Conservation (phyloP, 2,888 invertebrate species). For the Nomada ruficornis region DNA sequence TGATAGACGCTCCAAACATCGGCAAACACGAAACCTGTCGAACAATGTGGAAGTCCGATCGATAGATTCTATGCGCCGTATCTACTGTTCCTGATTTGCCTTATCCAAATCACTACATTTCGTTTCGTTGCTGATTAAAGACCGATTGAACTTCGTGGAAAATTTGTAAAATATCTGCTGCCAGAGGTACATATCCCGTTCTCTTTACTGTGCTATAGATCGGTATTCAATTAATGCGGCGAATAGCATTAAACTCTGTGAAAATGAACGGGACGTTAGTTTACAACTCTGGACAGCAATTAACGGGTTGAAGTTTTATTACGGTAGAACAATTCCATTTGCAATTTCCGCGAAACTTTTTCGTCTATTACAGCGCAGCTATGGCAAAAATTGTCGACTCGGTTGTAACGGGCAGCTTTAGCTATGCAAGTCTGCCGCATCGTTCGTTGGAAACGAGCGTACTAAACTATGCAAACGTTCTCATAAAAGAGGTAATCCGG, state of each 20-base stretch:
- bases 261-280: too few species aligned
- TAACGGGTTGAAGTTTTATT: neutral
- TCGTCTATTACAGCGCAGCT: neutral
- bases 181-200: too few species aligned
- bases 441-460: conserved; percentile 11
- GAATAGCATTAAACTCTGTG: too few species aligned
- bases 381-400: neutral
- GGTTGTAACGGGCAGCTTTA: neutral
- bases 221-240: too few species aligned
- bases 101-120: too few species aligned
- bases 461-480: conserved; percentile 25
- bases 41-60: neutral
- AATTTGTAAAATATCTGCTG: too few species aligned
- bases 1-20: neutral
- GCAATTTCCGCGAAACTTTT: neutral
- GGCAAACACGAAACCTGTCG: neutral
- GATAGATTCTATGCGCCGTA: neutral
- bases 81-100: too few species aligned
- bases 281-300: neutral
- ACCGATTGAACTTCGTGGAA: too few species aligned
- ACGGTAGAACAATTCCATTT: neutral
- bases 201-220: too few species aligned
- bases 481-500: conserved; percentile 10
- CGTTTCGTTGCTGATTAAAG: too few species aligned
- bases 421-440: neutral